phyloP scores from a whole-genome alignment of 1,140 invertebrate genomes.

The Idris sp. region DNA sequence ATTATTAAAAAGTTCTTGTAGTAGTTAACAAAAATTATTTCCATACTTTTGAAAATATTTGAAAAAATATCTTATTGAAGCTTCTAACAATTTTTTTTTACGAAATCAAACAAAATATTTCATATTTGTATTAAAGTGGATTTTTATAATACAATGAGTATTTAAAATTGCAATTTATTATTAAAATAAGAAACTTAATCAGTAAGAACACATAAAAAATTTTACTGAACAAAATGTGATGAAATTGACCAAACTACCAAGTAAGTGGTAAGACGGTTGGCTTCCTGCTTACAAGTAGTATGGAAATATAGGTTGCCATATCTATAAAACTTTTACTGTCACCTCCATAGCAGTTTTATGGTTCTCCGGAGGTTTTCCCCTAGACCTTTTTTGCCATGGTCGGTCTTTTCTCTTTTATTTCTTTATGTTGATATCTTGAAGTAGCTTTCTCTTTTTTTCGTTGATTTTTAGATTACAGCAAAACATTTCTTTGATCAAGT shows the following conservation, averaged over 20 bases:
- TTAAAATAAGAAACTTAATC: slow-evolving; percentile 47
- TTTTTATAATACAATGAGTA: too few species aligned
- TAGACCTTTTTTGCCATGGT: slow-evolving; percentile 21
- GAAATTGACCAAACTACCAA: slow-evolving; percentile 59
- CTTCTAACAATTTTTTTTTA: too few species aligned
- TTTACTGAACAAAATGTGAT: slow-evolving; percentile 18
- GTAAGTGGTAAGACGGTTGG: slow-evolving; percentile 58
- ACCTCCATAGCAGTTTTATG: slow-evolving; percentile 68
- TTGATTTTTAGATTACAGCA: slow-evolving; percentile 27
- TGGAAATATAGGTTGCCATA: slow-evolving; percentile 72
- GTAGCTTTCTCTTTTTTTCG: slow-evolving; percentile 45
- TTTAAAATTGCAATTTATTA: slow-evolving; percentile 17
- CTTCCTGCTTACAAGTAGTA: slow-evolving; percentile 68
- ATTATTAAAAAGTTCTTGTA: too few species aligned
- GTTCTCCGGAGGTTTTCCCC: slow-evolving; percentile 56
- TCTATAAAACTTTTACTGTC: slow-evolving; percentile 73
- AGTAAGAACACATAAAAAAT: slow-evolving; percentile 36
- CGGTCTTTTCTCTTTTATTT: slow-evolving; percentile 47
- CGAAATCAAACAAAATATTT: too few species aligned
- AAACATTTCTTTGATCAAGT: slow-evolving; percentile 42
- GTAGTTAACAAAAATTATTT: too few species aligned
- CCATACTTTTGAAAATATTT: too few species aligned
- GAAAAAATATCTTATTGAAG: too few species aligned
- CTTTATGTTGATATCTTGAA: slow-evolving; percentile 45
- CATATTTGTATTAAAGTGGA: too few species aligned